Percentiles rank a stretch among this genome's conserved stretches.
Conservation (phyloP, 2,113 vertebrate species). For the Echinops telfairi region DNA sequence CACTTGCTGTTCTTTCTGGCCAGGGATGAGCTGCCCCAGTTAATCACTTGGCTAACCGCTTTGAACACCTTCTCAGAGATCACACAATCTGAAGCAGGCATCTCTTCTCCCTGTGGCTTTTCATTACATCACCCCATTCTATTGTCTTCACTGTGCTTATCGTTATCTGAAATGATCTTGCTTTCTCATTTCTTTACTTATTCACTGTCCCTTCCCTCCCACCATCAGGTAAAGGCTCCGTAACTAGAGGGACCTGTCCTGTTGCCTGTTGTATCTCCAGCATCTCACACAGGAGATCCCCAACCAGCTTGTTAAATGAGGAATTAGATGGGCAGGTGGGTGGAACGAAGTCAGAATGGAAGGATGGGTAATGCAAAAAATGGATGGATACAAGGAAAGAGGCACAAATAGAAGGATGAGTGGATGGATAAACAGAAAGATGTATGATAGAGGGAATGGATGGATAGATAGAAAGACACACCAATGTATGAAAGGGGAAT, state of each 20-base stretch:
- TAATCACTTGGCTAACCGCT: constrained; percentile 65
- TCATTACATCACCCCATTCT: constrained; percentile 5
- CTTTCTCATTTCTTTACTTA: not conserved
- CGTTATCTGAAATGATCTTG: not conserved
- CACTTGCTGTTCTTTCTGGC: constrained; percentile 55
- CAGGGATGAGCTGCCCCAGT: constrained; percentile 36
- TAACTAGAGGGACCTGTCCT: not conserved
- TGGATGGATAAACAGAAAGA: not conserved
- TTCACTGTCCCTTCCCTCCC: not conserved
- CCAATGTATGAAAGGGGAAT: not conserved
- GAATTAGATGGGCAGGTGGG: not conserved
- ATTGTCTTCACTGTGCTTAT: not conserved
- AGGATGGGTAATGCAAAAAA: not conserved
- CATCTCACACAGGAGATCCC: not conserved
- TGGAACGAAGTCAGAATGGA: not conserved
- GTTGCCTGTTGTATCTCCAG: not conserved
- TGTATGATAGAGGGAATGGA: not conserved
- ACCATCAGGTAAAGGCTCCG: not conserved
- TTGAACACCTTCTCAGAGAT: constrained; percentile 59
- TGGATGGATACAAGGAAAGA: not conserved
- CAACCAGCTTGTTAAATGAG: constrained; percentile 6
- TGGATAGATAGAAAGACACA: not conserved
- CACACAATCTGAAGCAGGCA: constrained; percentile 29
- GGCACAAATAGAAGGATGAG: not conserved
- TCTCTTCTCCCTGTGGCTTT: constrained; percentile 51